phyloP scores from a whole-genome alignment of 2,888 invertebrate genomes.

The Coremacera marginata region DNA sequence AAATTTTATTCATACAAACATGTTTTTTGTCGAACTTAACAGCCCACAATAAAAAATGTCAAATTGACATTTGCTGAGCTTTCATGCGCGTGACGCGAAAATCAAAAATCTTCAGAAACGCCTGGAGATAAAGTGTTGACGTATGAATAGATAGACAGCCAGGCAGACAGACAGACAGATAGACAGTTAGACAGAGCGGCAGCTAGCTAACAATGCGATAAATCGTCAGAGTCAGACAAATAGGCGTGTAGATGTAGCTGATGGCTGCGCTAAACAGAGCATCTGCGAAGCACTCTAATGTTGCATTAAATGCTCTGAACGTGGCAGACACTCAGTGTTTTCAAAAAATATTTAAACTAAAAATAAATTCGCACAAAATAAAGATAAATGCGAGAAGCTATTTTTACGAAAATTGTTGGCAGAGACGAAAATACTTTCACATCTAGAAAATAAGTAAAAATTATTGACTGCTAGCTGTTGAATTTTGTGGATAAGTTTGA shows the following conservation, averaged over 20 bases:
- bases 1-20: neutral
- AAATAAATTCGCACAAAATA: neutral
- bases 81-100: constrained; percentile 12
- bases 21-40: neutral
- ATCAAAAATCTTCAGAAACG: neutral
- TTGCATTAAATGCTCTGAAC: constrained; percentile 15
- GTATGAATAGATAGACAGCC: neutral
- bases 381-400: constrained; percentile 3
- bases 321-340: neutral
- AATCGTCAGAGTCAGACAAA: neutral
- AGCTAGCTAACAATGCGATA: neutral
- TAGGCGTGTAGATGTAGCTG: neutral
- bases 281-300: constrained; percentile 20
- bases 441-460: neutral
- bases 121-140: neutral
- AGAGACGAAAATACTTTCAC: neutral
- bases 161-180: neutral
- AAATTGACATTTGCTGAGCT: constrained; percentile 9
- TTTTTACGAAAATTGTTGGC: neutral
- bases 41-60: neutral
- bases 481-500: no score
- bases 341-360: neutral
- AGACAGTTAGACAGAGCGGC: neutral
- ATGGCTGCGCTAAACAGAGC: neutral
- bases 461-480: neutral